Base-by-base conservation (phyloP, 2,113 vertebrate species). In the Monopterus albus region DNA sequence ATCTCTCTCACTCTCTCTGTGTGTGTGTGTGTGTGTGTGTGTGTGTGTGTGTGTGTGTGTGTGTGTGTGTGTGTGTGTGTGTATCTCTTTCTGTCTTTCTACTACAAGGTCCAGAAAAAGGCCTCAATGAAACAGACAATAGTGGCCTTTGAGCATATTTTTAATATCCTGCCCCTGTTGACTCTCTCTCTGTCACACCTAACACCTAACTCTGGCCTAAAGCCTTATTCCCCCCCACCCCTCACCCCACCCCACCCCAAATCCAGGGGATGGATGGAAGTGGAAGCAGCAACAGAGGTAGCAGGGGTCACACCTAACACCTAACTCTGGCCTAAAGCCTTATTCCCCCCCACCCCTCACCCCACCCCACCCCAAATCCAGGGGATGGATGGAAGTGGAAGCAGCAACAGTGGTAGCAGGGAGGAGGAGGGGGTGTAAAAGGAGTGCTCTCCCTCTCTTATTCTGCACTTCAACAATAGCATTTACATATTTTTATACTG, bases 401-500 rank as follows among this genome's bases (percentile, higher is more conserved):
- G 75, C 12, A n/a, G n/a, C n/a, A n/a, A n/a, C n/a, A 20, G 56
- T 58, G 60, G 58, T 26, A 14, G 78, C 35, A 42, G 25, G 72
- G 61, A 31, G 6, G 55, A 18, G 21, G 67, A n/a, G 36, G 57
- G 59, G 52, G 59, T 78, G 66, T 62, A 70, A 81, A 89, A 83
- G 62, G 70, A 75, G 72, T 40, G 2, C 52, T 21, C 60, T 12
- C 74, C 45, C 47, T 21, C 17, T 52, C 56, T n/a, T n/a, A 53
- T 81, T 91, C 85, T 84, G 79, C 45, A 66, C 84, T 90, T 91
- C 87, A 92, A 93, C 91, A 92, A 91, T 84, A 86, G 84, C 89
- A 92, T 93, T 93, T 93, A 91, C 92, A 93, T 94, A 92, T 93
- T 92, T 93, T 91, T 88, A 91, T 92, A 87, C 85, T 91, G 86